Evolutionary conservation across 2,888 invertebrate genomes (phyloP), one percentile per base, ranked within the genome.

Genomic region (Cantharis nigra): DNA sequence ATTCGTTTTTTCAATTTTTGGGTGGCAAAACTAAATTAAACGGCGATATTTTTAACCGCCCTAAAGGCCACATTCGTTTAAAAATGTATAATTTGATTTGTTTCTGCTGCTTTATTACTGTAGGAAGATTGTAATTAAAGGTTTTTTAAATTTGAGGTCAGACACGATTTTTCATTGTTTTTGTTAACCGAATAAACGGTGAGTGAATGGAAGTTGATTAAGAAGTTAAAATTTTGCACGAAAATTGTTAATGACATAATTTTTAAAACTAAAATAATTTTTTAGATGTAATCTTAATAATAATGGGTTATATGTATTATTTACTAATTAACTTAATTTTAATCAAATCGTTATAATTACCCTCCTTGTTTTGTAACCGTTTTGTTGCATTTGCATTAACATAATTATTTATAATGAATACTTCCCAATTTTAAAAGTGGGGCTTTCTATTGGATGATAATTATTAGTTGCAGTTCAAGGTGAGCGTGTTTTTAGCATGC

Each of bases 61-160:
- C 49, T 49, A 49, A 49, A 49, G 49, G 49, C 49, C n/a, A 49
- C n/a, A 49, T 49, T n/a, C 49, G 49, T 49, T 49, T 49, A 49
- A 49, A 49, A 49, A n/a, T 49, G 49, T n/a, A n/a, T 49, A 49
- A 49, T 49, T 49, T 49, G 49, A 49, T 49, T 49, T 49, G 49
- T 49, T 49, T n/a, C 49, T 49, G n/a, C 49, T 49, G 49, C 49
- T 49, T 67, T 67, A 26, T 67, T 67, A n/a, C 65, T 67, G 13
- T 67, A 67, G 69, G 74, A 63, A 28, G 63, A 69, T 74, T 30
- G 74, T 63, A 74, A 74, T 74, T 74, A 74, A 63, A 30, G 74
- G 70, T n/a, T 74, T 26, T 74, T 63, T 74, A 26, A n/a, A 18
- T 67, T 67, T 74, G 63, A 74, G 74, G 74, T 70, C 74, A 70